Conservation (phyloP, 2,113 vertebrate species). For the Aplodontia rufa region DNA sequence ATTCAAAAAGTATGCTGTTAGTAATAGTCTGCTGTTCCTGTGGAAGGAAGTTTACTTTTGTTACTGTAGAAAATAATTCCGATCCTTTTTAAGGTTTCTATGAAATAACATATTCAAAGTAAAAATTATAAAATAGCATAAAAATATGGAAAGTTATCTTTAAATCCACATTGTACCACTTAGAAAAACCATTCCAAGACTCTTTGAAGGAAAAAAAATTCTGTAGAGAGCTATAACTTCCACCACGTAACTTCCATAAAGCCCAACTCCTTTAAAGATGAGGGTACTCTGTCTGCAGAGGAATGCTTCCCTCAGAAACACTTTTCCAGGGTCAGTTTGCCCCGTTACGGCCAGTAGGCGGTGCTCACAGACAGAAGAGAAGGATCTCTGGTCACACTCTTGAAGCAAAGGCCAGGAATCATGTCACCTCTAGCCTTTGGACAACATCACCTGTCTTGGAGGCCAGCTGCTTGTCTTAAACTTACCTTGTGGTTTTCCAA, state of each 20-base stretch:
- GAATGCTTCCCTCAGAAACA: background rate
- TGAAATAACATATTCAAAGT: background rate
- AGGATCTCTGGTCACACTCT: conserved; percentile 9
- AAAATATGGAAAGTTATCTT: background rate
- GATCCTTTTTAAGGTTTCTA: background rate
- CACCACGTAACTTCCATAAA: background rate
- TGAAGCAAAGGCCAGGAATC: background rate
- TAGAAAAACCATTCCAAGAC: conserved; percentile 17
- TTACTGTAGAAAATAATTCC: background rate
- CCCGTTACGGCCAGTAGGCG: conserved; percentile 26
- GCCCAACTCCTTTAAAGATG: background rate
- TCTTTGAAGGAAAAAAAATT: background rate
- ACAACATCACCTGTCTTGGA: background rate
- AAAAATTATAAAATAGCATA: background rate
- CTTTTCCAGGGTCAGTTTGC: background rate
- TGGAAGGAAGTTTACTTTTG: background rate
- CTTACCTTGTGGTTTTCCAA: background rate
- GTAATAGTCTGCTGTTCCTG: background rate
- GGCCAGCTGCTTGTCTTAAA: background rate
- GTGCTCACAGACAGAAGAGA: conserved; percentile 42
- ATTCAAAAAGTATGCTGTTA: background rate
- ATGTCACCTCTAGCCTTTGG: background rate
- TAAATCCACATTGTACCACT: background rate
- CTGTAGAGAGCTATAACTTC: background rate
- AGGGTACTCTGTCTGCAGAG: background rate